Evolutionary conservation across 2,888 invertebrate genomes (phyloP), one percentile per base, ranked within the genome.

Genomic region (Slavum lentiscoides): DNA sequence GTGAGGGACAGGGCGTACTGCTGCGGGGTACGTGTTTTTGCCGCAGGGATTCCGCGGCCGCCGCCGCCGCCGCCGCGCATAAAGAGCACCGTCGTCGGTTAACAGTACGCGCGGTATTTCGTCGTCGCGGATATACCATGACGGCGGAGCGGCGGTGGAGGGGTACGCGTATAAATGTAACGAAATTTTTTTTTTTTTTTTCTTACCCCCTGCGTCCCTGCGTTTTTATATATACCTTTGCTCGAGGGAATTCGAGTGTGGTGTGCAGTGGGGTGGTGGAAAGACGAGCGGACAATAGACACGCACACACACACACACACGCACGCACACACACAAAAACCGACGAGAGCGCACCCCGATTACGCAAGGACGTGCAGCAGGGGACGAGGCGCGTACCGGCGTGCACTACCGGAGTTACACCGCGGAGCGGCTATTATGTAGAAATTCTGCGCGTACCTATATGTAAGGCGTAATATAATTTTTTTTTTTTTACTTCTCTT

Each of bases 331-430:
- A 39, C 64, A 39, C 43, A 59, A 75, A 62, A 19, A 30, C 30
- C 61, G 62, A 53, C 49, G 23, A 55, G 53, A 55, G 64, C 49
- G 49, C 72, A 72, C 80, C 80, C 72, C 80, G 80, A 64, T 72
- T 72, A 66, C 80, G 80, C 72, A 80, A 80, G 55, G 55, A 23
- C 39, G 74, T 59, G 43, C 30, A 30, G 30, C 30, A 30, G 30
- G 30, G 30, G 30, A 30, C 30, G 4, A n/a, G n/a, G 30, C 30
- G 72, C 7, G 43, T 7, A 49, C 11, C 49, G 55, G 30, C 15
- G 2, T 2, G 49, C 49, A 62, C 80, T 80, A 80, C 80, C 80
- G 80, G 80, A 75, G 74, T 75, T 75, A 75, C 74, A 75, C 74
- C 66, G 68, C 55, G 74, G 39, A 37, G 37, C 66, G 39, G 11